Evolutionary conservation across 2,888 invertebrate species (phyloP).

Genomic region (Acrobasis consociella): DNA sequence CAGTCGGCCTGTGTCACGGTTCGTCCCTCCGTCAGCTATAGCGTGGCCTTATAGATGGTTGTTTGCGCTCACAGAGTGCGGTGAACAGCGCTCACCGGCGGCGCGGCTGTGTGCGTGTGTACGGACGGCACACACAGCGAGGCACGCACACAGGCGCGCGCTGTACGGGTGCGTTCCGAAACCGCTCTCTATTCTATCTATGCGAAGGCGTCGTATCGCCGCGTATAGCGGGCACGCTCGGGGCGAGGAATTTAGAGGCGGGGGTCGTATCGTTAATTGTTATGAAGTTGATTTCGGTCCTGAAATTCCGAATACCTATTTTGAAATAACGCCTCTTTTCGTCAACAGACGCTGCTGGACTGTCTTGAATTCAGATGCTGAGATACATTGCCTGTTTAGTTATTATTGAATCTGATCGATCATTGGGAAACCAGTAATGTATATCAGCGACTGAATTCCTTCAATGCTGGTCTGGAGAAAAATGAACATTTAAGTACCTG

Average conservation of each 20-base stretch:
- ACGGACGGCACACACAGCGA: conserved; percentile 50
- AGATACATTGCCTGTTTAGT: too few species aligned
- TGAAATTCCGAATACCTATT: conserved; percentile 82
- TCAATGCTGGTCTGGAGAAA: not conserved
- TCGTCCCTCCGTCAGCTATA: conserved; percentile 80
- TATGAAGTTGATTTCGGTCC: conserved; percentile 83
- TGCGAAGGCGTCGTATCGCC: conserved; percentile 82
- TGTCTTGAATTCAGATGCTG: too few species aligned
- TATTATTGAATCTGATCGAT: too few species aligned
- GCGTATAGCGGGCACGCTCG: conserved; percentile 81
- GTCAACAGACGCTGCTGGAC: conserved; percentile 33
- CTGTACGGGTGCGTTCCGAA: conserved; percentile 80
- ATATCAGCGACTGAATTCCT: conserved; percentile 1
- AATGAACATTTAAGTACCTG: too few species aligned
- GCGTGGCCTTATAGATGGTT: conserved; percentile 84
- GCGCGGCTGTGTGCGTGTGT: conserved; percentile 66
- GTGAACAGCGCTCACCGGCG: conserved; percentile 83
- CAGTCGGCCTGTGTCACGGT: conserved; percentile 67
- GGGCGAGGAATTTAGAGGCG: conserved; percentile 83
- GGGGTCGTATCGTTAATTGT: conserved; percentile 83
- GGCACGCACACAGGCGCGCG: conserved; percentile 51
- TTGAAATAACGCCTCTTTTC: conserved; percentile 79
- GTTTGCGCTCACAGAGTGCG: conserved; percentile 84
- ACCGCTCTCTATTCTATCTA: conserved; percentile 84
- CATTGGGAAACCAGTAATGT: too few species aligned